These are phyloP conservation scores for Latrodectus elegans DNA, from an alignment of 2,888 invertebrate species.

Conservation along the genomic window DNA sequence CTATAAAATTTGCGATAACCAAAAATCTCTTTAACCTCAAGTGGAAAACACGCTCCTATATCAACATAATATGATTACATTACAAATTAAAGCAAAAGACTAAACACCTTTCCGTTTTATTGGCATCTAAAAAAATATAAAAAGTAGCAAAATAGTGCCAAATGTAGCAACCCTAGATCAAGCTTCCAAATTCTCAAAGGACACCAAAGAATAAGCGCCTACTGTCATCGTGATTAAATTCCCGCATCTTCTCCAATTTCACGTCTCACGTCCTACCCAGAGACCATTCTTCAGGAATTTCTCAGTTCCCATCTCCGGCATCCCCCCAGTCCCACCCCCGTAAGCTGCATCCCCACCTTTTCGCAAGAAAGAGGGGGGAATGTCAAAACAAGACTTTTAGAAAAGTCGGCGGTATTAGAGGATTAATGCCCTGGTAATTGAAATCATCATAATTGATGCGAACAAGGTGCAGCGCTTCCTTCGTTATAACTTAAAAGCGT, in stretches of 20 bases:
- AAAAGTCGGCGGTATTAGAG: constrained; percentile 65
- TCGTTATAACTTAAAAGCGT: constrained; percentile 50
- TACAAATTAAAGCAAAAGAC: no score
- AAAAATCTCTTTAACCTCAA: no score
- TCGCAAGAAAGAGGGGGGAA: constrained; percentile 4
- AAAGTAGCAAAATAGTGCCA: constrained; percentile 19
- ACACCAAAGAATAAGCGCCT: constrained; percentile 65
- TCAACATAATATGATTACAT: no score
- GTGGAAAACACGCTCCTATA: no score
- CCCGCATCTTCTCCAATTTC: constrained; percentile 66
- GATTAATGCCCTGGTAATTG: constrained; percentile 69
- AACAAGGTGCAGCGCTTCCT: constrained; percentile 30
- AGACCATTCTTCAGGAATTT: constrained; percentile 64
- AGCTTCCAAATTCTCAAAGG: constrained; percentile 56
- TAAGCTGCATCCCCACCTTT: background rate
- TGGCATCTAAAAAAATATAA: background rate
- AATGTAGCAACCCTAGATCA: constrained; percentile 34
- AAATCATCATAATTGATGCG: constrained; percentile 70
- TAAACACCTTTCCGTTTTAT: no score
- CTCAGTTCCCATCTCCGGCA: constrained; percentile 14
- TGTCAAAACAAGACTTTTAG: constrained; percentile 68
- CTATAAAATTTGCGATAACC: no score
- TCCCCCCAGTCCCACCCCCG: constrained; percentile 7
- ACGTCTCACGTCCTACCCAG: constrained; percentile 58
- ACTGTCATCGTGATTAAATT: constrained; percentile 68